phyloP scores from a whole-genome alignment of 2,113 vertebrate genomes.

The Gymnorhina tibicen region DNA sequence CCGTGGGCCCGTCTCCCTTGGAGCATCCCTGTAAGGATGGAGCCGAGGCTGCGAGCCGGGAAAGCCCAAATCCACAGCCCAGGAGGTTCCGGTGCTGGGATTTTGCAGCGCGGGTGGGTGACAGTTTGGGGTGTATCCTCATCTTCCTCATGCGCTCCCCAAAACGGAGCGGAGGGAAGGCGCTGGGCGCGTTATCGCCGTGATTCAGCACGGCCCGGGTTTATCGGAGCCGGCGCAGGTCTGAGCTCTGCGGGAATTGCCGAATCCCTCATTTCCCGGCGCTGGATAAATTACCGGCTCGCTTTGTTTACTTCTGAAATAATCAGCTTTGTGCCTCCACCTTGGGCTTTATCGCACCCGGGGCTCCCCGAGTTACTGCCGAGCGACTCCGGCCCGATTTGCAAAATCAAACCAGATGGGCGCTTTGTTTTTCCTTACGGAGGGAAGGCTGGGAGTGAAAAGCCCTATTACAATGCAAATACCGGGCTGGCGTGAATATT shows the following conservation, averaged over 20 bases:
- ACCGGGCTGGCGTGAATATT: constrained; percentile 47
- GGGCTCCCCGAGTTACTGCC: not conserved
- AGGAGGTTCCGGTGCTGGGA: fast-evolving
- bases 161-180: fast-evolving
- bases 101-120: not conserved
- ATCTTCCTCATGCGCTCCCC: fast-evolving
- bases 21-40: not conserved
- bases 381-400: not conserved
- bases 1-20: not conserved
- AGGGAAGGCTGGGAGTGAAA: constrained; percentile 17
- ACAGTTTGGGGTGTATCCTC: not conserved
- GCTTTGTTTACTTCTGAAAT: constrained; percentile 34
- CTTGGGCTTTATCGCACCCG: not conserved
- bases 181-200: not conserved
- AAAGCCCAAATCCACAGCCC: fast-evolving
- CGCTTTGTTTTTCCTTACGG: constrained; percentile 9
- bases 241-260: not conserved
- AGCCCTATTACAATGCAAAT: constrained; percentile 55
- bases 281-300: not conserved
- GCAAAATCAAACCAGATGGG: constrained; percentile 39
- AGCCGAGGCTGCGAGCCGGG: not conserved
- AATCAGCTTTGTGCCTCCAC: not conserved
- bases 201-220: not conserved
- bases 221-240: not conserved
- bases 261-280: not conserved